These are phyloP conservation scores for Saguinus midas DNA, from an alignment of 2,113 vertebrate genomes.

Conservation along the genomic window DNA sequence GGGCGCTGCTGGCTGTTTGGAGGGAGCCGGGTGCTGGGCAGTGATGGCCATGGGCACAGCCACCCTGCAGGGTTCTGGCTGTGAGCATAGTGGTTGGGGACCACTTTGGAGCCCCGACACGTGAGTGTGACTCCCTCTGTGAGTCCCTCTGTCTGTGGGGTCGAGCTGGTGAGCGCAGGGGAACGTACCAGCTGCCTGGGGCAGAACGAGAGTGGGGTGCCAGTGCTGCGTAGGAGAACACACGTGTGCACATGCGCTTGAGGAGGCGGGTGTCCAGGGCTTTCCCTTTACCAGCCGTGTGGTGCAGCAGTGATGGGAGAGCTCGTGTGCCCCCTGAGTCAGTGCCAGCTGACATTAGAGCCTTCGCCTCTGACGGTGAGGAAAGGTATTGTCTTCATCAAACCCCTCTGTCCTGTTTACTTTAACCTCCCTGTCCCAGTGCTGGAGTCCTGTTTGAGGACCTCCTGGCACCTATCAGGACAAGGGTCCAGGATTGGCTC, in stretches of 20 bases:
- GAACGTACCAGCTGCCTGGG: not conserved
- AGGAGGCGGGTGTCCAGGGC: not conserved
- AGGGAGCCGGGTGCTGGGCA: too few relatives aligned
- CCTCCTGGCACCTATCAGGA: too few relatives aligned
- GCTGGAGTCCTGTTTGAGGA: not conserved
- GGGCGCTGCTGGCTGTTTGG: not conserved
- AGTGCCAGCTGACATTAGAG: accelerated
- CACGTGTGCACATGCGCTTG: too few relatives aligned
- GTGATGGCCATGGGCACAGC: too few relatives aligned
- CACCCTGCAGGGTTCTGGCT: too few relatives aligned
- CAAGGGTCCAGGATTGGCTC: not conserved
- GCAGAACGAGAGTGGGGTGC: too few relatives aligned
- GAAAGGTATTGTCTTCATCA: not conserved
- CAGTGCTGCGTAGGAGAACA: not conserved
- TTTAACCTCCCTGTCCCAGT: not conserved
- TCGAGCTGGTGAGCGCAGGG: not conserved
- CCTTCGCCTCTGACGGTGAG: not conserved
- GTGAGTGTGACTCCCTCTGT: not conserved
- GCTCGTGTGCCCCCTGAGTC: not conserved
- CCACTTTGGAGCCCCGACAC: not conserved
- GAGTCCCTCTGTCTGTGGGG: not conserved
- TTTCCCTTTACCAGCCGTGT: not conserved
- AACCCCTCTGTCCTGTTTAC: not conserved
- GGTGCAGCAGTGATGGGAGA: not conserved
- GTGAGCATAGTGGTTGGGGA: not conserved